These are phyloP conservation scores for Onthophagus taurus DNA, from an alignment of 1,140 invertebrate species.

Conservation along the genomic window DNA sequence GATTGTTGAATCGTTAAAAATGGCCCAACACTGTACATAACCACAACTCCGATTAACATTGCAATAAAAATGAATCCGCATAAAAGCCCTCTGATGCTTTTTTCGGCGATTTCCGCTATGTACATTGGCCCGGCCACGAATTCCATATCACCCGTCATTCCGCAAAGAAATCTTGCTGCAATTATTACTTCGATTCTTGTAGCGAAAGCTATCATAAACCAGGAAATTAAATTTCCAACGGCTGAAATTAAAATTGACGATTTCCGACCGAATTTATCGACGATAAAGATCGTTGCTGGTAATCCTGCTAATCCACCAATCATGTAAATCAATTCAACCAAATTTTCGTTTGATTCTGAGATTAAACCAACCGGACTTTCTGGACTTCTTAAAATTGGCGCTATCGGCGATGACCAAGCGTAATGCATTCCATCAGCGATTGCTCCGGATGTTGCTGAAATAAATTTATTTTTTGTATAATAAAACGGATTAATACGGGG, in stretches of 20 bases:
- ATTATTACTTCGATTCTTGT: constrained; percentile 37
- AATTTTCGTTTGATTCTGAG: constrained; percentile 35
- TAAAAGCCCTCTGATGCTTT: constrained; percentile 27
- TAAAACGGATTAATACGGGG: too few species aligned
- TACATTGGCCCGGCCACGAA: constrained; percentile 33
- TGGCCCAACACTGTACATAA: constrained; percentile 23
- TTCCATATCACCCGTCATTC: constrained; percentile 29
- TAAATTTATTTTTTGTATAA: too few species aligned
- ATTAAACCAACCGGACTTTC: constrained; percentile 14
- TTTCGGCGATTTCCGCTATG: constrained; percentile 31
- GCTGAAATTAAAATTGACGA: constrained; percentile 45
- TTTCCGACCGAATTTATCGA: constrained; percentile 55
- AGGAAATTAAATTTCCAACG: constrained; percentile 49
- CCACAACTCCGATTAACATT: constrained; percentile 27
- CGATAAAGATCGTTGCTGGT: constrained; percentile 39
- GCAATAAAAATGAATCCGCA: constrained; percentile 26
- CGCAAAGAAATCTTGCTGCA: constrained; percentile 37
- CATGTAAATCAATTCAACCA: constrained; percentile 49
- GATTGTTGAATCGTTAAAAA: constrained; percentile 17
- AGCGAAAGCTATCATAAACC: constrained; percentile 45
- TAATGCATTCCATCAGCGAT: constrained; percentile 28
- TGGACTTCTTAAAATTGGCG: constrained; percentile 11
- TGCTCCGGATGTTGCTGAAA: constrained; percentile 24
- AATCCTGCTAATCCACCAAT: constrained; percentile 50
- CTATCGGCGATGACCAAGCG: constrained; percentile 20